A percentile compares a stretch with the other conserved stretches of the same genome.
phyloP scores from a whole-genome alignment of 35 echinoderm and acorn worm species.

The Eucidaris tribuloides region DNA sequence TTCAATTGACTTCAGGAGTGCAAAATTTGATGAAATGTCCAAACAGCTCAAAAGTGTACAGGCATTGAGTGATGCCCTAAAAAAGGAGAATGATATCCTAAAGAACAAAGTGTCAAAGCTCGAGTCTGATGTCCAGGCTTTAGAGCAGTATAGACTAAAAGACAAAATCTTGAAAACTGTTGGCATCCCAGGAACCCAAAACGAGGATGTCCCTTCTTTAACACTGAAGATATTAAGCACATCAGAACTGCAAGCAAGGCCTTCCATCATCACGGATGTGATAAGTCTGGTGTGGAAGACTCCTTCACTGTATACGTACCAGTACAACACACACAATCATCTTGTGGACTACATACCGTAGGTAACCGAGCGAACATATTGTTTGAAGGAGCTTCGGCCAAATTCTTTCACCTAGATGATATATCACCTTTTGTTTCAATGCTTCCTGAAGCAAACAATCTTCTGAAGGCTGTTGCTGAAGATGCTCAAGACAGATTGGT shows the following conservation, averaged over 20 bases:
- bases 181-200: too few species aligned
- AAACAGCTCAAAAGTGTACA: too few species aligned
- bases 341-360: not conserved
- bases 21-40: too few species aligned
- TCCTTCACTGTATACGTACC: not conserved
- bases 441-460: not conserved
- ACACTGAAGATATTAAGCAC: conserved; percentile 5
- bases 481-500: conserved; percentile 3
- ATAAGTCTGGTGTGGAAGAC: conserved; percentile 31
- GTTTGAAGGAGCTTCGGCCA: conserved; percentile 25
- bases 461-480: conserved; percentile 29
- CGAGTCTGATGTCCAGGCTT: too few species aligned
- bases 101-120: too few species aligned
- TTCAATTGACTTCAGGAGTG: too few species aligned
- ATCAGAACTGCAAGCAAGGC: conserved; percentile 36
- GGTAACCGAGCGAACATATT: conserved; percentile 43
- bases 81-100: too few species aligned
- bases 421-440: not conserved
- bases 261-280: conserved; percentile 30
- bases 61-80: too few species aligned
- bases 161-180: too few species aligned
- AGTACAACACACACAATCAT: not conserved
- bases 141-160: too few species aligned
- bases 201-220: too few species aligned
- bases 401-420: conserved; percentile 15